Conservation (phyloP, 2,888 invertebrate genomes). For the Congeria kusceri region DNA sequence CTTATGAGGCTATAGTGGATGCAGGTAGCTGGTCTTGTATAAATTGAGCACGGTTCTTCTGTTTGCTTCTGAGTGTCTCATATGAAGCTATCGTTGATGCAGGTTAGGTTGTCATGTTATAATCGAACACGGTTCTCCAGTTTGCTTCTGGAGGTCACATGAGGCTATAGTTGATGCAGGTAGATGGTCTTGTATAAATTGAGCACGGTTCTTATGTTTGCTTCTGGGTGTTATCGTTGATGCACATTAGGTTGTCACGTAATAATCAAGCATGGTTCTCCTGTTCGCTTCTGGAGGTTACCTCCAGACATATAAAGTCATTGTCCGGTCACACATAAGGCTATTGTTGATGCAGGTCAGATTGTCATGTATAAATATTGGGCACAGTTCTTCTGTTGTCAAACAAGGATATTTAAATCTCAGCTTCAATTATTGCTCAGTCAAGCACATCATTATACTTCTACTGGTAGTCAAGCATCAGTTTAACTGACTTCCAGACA, state of each 20-base stretch:
- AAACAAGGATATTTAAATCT: no score
- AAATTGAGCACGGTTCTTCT: no score
- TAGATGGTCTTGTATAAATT: constrained; percentile 40
- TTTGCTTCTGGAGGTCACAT: constrained; percentile 90
- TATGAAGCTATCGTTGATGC: constrained; percentile 85
- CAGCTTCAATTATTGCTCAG: no score
- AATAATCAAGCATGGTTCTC: constrained; percentile 48
- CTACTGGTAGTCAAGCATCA: no score
- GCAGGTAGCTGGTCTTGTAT: constrained; percentile 74
- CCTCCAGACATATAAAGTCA: constrained; percentile 90
- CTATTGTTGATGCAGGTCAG: constrained; percentile 84
- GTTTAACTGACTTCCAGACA: no score
- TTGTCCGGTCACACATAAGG: constrained; percentile 87
- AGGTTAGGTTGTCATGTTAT: constrained; percentile 67
- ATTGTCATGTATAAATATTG: constrained; percentile 21
- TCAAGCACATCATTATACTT: no score
- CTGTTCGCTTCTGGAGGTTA: constrained; percentile 90
- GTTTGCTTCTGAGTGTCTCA: constrained; percentile 90
- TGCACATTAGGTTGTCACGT: constrained; percentile 76
- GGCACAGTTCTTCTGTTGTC: no score
- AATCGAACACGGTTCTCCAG: constrained; percentile 70
- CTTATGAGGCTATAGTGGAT: constrained; percentile 84
- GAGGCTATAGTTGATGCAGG: constrained; percentile 85
- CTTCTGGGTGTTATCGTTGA: constrained; percentile 89
- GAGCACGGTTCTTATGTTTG: no score